phyloP scores from a whole-genome alignment of 2,113 vertebrate species.

The Daboia siamensis region DNA sequence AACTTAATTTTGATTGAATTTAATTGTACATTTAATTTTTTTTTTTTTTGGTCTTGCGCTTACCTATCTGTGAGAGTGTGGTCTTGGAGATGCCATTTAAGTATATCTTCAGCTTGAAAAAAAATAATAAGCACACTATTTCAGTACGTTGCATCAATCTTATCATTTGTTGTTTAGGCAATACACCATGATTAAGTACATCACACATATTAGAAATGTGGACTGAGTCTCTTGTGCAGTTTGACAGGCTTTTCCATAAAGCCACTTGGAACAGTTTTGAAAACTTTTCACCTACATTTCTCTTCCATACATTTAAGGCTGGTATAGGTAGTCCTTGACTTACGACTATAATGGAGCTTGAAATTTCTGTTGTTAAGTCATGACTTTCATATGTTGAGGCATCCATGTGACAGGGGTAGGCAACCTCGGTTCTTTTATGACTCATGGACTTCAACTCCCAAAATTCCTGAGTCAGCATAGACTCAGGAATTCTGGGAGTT shows the following conservation, averaged over 20 bases:
- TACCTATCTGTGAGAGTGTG: neutral
- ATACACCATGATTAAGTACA: neutral
- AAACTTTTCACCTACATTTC: neutral
- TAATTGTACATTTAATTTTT: neutral
- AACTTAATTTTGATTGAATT: neutral
- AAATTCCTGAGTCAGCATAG: too few species aligned
- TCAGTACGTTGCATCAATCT: neutral
- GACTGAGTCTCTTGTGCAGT: neutral
- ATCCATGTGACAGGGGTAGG: neutral
- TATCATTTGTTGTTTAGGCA: neutral
- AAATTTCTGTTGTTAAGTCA: neutral
- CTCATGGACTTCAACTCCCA: too few species aligned
- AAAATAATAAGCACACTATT: neutral
- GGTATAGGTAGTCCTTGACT: neutral
- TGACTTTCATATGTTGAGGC: neutral
- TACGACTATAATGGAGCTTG: neutral
- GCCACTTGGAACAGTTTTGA: neutral
- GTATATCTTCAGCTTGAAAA: neutral
- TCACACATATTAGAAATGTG: neutral
- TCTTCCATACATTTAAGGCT: neutral
- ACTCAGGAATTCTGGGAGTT: too few species aligned
- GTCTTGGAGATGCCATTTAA: neutral
- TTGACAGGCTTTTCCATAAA: neutral
- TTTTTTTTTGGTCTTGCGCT: neutral
- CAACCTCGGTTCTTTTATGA: too few species aligned